Conservation (phyloP, 2,888 invertebrate species). For the Dioctria linearis region DNA sequence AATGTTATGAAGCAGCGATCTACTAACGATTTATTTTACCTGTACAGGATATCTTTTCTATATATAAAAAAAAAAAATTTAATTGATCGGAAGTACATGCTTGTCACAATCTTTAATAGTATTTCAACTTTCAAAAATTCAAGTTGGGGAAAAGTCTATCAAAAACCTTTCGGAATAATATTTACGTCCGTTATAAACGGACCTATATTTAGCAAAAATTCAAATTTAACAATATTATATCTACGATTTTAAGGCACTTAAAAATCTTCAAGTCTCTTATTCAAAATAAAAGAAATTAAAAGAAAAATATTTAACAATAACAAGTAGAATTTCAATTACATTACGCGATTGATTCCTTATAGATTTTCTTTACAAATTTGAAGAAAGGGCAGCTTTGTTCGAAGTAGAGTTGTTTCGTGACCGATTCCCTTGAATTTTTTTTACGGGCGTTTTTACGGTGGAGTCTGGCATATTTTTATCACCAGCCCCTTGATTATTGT, state of each 20-base stretch:
- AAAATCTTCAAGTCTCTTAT: slow-evolving; percentile 37
- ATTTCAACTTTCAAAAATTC: not conserved
- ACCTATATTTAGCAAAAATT: not conserved
- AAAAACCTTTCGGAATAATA: not conserved
- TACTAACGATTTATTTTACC: slow-evolving; percentile 7
- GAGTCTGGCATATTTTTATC: slow-evolving; percentile 60
- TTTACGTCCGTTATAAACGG: not conserved
- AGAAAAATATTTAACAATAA: slow-evolving; percentile 33
- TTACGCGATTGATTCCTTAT: slow-evolving; percentile 24
- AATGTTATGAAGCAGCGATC: not conserved
- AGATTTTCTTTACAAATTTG: slow-evolving; percentile 50
- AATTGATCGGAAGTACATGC: slow-evolving; percentile 24
- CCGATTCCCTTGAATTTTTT: slow-evolving; percentile 56
- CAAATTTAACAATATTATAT: slow-evolving; percentile 17
- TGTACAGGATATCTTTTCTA: not conserved
- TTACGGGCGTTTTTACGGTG: slow-evolving; percentile 59
- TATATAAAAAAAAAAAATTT: not conserved
- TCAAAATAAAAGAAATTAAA: slow-evolving; percentile 36
- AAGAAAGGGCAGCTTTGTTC: slow-evolving; percentile 54
- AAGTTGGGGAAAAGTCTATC: not conserved
- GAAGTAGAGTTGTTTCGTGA: slow-evolving; percentile 58
- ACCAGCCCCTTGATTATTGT: slow-evolving; percentile 59
- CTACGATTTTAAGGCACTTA: slow-evolving; percentile 46
- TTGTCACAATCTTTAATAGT: not conserved
- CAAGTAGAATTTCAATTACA: slow-evolving; percentile 34